Percentiles rank a stretch among this genome's conserved stretches.
These are phyloP conservation scores for Heliconius congener DNA, from an alignment of 1,140 invertebrate species.

Conservation along the genomic window DNA sequence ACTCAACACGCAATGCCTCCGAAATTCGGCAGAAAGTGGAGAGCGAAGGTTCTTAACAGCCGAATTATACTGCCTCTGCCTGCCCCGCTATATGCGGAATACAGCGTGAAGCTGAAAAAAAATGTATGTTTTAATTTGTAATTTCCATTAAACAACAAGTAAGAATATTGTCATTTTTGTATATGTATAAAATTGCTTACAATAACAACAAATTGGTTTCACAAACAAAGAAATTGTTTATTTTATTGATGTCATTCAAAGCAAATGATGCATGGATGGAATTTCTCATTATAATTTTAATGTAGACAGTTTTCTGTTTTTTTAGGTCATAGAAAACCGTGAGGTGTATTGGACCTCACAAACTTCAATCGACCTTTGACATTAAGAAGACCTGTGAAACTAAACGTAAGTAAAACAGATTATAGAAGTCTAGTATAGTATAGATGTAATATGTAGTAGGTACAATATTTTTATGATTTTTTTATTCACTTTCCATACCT, in stretches of 20 bases:
- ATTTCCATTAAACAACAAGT: neutral
- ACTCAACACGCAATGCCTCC: too few species aligned
- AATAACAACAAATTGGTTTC: neutral
- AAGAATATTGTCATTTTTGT: neutral
- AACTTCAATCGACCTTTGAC: neutral
- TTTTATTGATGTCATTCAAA: neutral
- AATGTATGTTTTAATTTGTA: too few species aligned
- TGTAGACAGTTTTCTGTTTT: neutral
- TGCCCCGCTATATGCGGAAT: too few species aligned
- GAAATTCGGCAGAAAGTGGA: too few species aligned
- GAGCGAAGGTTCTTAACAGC: too few species aligned
- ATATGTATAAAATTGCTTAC: neutral
- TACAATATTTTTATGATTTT: too few species aligned
- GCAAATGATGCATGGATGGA: neutral
- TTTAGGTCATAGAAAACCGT: neutral
- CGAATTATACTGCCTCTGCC: too few species aligned
- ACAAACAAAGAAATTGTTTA: constrained; percentile 11
- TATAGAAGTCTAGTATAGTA: neutral
- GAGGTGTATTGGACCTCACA: neutral
- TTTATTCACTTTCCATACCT: too few species aligned
- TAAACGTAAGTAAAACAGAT: neutral
- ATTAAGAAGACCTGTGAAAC: neutral
- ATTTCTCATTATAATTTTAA: neutral
- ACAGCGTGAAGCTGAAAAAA: too few species aligned
- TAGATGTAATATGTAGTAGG: neutral